Evolutionary conservation across 2,888 invertebrate genomes (phyloP).

Genomic region (Tenthredo livida): DNA sequence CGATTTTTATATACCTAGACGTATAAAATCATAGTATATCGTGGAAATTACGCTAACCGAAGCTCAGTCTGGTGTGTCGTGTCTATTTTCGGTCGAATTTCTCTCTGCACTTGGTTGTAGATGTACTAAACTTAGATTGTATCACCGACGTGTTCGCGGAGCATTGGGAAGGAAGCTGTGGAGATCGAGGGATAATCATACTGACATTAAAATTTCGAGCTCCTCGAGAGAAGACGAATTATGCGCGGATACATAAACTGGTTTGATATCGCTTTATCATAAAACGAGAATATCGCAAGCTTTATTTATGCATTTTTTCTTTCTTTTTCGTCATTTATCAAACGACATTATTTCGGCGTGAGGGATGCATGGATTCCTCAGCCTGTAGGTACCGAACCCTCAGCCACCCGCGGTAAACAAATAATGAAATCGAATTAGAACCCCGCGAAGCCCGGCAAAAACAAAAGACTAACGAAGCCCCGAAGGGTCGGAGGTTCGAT

Average conservation of each 20-base stretch:
- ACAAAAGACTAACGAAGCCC: slow-evolving; percentile 38
- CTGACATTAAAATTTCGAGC: too few relatives aligned
- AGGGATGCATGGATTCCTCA: neutral
- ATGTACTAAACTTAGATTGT: slow-evolving; percentile 6
- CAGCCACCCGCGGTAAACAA: neutral
- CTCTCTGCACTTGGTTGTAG: neutral
- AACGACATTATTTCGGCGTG: neutral
- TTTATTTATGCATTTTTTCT: neutral
- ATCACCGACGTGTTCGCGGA: neutral
- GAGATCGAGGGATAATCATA: neutral
- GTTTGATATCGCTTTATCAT: too few relatives aligned
- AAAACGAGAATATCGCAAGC: too few relatives aligned
- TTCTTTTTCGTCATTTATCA: neutral
- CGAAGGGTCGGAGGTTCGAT: neutral
- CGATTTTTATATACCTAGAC: neutral
- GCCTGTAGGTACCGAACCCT: neutral
- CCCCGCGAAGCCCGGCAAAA: slow-evolving; percentile 20
- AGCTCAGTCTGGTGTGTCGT: slow-evolving; percentile 13
- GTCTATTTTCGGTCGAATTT: slow-evolving; percentile 34
- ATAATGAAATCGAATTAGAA: slow-evolving; percentile 35
- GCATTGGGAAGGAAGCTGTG: neutral
- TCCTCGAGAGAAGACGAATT: too few relatives aligned
- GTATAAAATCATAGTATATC: neutral
- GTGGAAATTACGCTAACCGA: neutral
- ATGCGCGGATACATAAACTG: too few relatives aligned